Base-by-base conservation (phyloP, 2,888 invertebrate genomes). In the Oscheius sp. region DNA sequence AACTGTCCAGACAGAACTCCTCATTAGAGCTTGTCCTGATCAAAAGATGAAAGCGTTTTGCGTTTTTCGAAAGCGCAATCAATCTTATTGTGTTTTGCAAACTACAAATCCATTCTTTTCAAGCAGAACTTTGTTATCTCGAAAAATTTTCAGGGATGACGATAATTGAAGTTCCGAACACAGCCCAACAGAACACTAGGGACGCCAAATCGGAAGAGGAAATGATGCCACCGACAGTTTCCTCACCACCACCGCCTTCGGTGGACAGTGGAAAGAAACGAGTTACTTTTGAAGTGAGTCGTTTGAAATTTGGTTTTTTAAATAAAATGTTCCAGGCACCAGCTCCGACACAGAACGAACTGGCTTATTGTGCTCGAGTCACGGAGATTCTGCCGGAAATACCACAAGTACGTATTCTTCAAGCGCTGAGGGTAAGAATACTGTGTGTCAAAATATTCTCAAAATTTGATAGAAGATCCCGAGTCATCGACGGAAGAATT, bases 61-160 rank as follows among this genome's bases (percentile, higher is more conserved):
- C 42, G 4, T 5, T 42, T 42, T 42, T 42, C 42, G 42, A 42
- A 42, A 42, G 42, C 4, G 42, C 7, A 42, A 42, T 42, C 42
- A 42, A 42, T 42, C 42, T 7, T 7, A 42, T 42, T 7, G 3
- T 42, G 42, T 42, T 42, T 42, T 21, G 21, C 21, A 21, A 21
- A 21, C 21, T 21, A 21, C 21, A 21, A 21, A 21, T 21, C 21
- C 21, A 21, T 21, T 21, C 21, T 21, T 21, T 21, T 21, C 21
- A 21, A 21, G 21, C 21, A 21, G 21, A 21, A 21, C 21, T 21
- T 21, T 21, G 21, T 21, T 21, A 21, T 21, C 21, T 0, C 21
- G 21, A 21, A 21, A 21, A 21, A 21, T 53, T 68, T 68, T n/a
- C 53, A 68, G 66, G 51, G 5, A 68, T 68, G 68, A 68, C 68